phyloP scores from a whole-genome alignment of 1,140 invertebrate genomes.

The Orchesella cincta region DNA sequence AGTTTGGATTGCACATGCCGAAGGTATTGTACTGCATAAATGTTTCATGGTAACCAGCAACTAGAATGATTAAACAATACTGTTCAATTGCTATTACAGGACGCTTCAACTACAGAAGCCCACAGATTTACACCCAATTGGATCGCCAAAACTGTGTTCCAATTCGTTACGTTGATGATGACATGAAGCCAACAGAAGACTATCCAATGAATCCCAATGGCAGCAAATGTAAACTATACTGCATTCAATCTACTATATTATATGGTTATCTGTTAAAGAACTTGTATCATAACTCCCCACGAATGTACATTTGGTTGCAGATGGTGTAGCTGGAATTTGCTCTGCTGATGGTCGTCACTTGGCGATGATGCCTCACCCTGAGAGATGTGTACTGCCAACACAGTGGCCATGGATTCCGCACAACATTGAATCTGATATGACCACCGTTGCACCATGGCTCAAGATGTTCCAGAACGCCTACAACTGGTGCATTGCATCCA shows the following conservation, averaged over 20 bases:
- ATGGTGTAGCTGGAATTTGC: slow-evolving; percentile 83
- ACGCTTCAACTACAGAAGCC: slow-evolving; percentile 62
- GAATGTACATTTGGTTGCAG: slow-evolving; percentile 56
- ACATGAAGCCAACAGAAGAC: slow-evolving; percentile 69
- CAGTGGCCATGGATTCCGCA: slow-evolving; percentile 77
- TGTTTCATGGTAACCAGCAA: background rate
- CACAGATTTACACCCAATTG: slow-evolving; percentile 62
- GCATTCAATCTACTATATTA: background rate
- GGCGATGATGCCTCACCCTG: slow-evolving; percentile 98
- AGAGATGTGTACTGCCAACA: slow-evolving; percentile 81
- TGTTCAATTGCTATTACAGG: slow-evolving; percentile 55
- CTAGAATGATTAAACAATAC: slow-evolving; percentile 11
- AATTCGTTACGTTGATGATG: slow-evolving; percentile 81
- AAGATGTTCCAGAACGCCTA: slow-evolving; percentile 90
- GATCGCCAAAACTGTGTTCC: slow-evolving; percentile 68
- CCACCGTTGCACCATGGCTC: slow-evolving; percentile 77
- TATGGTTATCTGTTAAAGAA: background rate
- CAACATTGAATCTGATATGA: slow-evolving; percentile 54
- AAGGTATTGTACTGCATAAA: slow-evolving; percentile 69
- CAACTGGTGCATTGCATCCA: slow-evolving; percentile 73
- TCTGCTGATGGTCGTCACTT: slow-evolving; percentile 88
- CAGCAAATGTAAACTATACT: slow-evolving; percentile 63
- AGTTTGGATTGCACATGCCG: slow-evolving; percentile 96
- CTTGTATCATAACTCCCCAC: slow-evolving; percentile 20
- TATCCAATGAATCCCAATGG: slow-evolving; percentile 97